Conservation (phyloP, 2,797 vertebrate genomes). For the Amblyraja radiata region DNA sequence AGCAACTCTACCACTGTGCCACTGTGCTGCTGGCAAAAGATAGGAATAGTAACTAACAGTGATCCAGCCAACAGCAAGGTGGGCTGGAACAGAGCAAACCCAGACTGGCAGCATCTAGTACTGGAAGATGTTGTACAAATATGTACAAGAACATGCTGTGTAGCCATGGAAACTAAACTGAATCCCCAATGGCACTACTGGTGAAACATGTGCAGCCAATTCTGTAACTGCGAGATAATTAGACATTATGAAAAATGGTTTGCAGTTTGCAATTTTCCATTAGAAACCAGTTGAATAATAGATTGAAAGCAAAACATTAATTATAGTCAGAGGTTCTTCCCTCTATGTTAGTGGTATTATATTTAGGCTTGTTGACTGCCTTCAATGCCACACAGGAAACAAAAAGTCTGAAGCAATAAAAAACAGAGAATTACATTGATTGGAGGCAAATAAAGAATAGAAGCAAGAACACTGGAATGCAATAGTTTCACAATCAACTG, state of each 20-base stretch:
- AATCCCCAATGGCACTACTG: not conserved
- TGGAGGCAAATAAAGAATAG: too few relatives aligned
- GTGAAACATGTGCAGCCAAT: not conserved
- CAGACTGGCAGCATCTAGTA: not conserved
- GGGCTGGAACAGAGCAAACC: too few relatives aligned
- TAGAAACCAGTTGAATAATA: not conserved
- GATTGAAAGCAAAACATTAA: not conserved
- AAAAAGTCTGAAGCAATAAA: not conserved
- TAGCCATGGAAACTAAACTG: not conserved
- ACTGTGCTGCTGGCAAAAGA: not conserved
- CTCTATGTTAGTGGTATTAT: not conserved
- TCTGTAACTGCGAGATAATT: not conserved
- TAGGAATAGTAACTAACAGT: not conserved
- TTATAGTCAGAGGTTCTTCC: not conserved
- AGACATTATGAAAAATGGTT: not conserved
- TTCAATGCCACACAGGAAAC: not conserved
- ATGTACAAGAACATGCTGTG: not conserved
- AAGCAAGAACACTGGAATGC: too few relatives aligned
- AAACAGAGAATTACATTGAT: not conserved
- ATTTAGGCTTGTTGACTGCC: not conserved
- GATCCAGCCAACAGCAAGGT: not conserved
- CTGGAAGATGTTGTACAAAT: not conserved
- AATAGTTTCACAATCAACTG: too few relatives aligned
- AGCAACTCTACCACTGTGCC: too few relatives aligned
- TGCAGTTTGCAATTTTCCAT: not conserved